phyloP scores from a whole-genome alignment of 2,797 vertebrate species.

The Trachurus trachurus region DNA sequence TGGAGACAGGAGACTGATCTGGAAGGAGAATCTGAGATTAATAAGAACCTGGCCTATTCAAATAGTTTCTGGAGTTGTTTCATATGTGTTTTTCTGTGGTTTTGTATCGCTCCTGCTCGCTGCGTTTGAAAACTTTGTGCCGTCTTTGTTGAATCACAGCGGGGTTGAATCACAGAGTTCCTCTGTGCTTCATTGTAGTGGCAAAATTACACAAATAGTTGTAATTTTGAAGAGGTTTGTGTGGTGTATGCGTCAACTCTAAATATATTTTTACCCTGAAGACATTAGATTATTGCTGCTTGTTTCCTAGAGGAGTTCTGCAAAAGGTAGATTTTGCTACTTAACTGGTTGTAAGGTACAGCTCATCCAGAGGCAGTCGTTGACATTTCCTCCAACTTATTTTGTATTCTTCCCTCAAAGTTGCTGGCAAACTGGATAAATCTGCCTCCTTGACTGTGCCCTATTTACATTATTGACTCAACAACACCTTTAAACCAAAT shows the following conservation, averaged over 20 bases:
- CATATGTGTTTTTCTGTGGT: slow-evolving; percentile 34
- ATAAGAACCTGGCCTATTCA: slow-evolving; percentile 67
- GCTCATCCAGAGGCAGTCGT: slow-evolving; percentile 66
- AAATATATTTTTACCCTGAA: slow-evolving; percentile 52
- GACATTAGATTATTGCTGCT: slow-evolving; percentile 52
- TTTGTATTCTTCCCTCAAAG: slow-evolving; percentile 56
- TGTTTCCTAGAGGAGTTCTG: slow-evolving; percentile 54
- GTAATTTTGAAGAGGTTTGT: slow-evolving; percentile 36
- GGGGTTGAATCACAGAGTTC: slow-evolving; percentile 22
- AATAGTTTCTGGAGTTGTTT: slow-evolving; percentile 46
- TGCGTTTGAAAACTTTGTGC: slow-evolving; percentile 48
- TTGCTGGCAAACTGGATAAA: slow-evolving; percentile 63
- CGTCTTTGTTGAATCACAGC: slow-evolving; percentile 47
- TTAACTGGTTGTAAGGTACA: slow-evolving; percentile 27
- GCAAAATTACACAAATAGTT: slow-evolving; percentile 53
- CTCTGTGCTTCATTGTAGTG: slow-evolving; percentile 14
- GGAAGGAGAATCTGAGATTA: slow-evolving; percentile 64
- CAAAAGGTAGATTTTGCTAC: slow-evolving; percentile 54
- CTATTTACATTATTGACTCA: slow-evolving; percentile 63
- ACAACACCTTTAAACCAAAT: slow-evolving; percentile 42
- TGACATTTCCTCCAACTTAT: slow-evolving; percentile 68
- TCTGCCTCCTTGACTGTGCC: slow-evolving; percentile 48
- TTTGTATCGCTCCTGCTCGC: slow-evolving; percentile 40
- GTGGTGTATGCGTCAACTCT: slow-evolving; percentile 40
- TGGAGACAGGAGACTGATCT: slow-evolving; percentile 65